phyloP scores from a whole-genome alignment of 2,113 vertebrate genomes.

The Oncorhynchus kisutch region DNA sequence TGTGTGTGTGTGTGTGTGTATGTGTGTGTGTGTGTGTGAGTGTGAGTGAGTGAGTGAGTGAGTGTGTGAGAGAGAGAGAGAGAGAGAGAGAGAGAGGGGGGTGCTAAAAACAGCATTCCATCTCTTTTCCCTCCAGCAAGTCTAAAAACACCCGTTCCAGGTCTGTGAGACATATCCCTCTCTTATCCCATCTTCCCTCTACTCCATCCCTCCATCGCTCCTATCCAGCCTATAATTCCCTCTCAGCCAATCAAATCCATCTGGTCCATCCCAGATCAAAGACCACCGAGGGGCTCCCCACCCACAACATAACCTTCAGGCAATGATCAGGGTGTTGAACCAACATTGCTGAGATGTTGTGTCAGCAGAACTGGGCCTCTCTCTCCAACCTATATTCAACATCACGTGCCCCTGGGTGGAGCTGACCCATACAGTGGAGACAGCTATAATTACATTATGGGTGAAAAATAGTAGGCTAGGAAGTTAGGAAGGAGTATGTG shows the following conservation, averaged over 20 bases:
- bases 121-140: background rate
- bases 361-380: conserved; percentile 34
- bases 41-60: no score
- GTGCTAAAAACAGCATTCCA: background rate
- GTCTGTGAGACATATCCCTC: background rate
- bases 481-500: conserved; percentile 14
- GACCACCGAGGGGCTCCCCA: conserved; percentile 33
- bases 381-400: conserved; percentile 40
- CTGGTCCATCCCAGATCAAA: conserved; percentile 64
- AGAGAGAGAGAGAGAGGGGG: background rate
- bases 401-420: conserved; percentile 48
- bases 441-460: conserved; percentile 59
- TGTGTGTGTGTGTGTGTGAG: no score
- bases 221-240: background rate
- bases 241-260: conserved; percentile 62
- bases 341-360: background rate
- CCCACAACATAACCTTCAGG: conserved; percentile 14
- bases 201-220: no score
- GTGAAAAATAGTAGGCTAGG: conserved; percentile 25
- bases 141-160: no score
- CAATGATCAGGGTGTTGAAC: no score
- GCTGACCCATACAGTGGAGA: conserved; percentile 44
- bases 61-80: background rate
- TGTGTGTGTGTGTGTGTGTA: no score
- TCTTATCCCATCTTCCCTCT: background rate